These are phyloP conservation scores for Morone saxatilis DNA, from an alignment of 2,113 vertebrate species.

Conservation along the genomic window DNA sequence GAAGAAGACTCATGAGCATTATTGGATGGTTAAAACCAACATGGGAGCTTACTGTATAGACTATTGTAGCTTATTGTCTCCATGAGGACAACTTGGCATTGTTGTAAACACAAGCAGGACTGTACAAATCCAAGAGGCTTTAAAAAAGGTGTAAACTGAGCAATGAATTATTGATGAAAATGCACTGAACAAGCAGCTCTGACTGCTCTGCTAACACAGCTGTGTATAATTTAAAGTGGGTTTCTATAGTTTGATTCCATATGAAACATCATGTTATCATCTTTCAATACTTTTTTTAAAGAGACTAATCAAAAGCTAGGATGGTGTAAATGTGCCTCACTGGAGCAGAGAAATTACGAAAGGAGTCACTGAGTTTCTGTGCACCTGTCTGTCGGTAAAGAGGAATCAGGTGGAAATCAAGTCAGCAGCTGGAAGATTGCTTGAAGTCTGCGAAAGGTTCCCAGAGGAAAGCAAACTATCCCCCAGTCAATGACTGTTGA, in stretches of 20 bases:
- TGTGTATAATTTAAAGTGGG: conserved; percentile 63
- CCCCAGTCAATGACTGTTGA: conserved; percentile 39
- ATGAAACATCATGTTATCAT: conserved; percentile 41
- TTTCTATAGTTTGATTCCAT: conserved; percentile 56
- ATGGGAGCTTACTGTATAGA: conserved; percentile 40
- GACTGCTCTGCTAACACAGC: conserved; percentile 43
- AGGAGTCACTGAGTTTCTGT: conserved; percentile 34
- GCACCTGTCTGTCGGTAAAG: conserved; percentile 44
- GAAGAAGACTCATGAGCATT: conserved; percentile 36
- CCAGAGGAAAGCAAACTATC: conserved; percentile 43
- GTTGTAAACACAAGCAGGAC: conserved; percentile 16
- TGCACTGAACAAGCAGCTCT: conserved; percentile 29
- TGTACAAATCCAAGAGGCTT: conserved; percentile 60
- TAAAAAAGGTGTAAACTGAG: conserved; percentile 50
- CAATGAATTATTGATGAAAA: conserved; percentile 47
- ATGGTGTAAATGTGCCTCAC: conserved; percentile 67
- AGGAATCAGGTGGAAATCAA: conserved; percentile 41
- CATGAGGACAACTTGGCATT: conserved; percentile 45
- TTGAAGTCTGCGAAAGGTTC: conserved; percentile 38
- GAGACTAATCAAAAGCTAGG: conserved; percentile 42
- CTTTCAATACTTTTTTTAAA: conserved; percentile 30
- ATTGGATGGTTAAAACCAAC: conserved; percentile 41
- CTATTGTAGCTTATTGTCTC: conserved; percentile 41
- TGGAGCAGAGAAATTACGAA: conserved; percentile 46
- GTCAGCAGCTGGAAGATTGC: conserved; percentile 36